These are phyloP conservation scores for Neodon shergylaensis DNA, from an alignment of 2,113 vertebrate genomes.

Conservation along the genomic window DNA sequence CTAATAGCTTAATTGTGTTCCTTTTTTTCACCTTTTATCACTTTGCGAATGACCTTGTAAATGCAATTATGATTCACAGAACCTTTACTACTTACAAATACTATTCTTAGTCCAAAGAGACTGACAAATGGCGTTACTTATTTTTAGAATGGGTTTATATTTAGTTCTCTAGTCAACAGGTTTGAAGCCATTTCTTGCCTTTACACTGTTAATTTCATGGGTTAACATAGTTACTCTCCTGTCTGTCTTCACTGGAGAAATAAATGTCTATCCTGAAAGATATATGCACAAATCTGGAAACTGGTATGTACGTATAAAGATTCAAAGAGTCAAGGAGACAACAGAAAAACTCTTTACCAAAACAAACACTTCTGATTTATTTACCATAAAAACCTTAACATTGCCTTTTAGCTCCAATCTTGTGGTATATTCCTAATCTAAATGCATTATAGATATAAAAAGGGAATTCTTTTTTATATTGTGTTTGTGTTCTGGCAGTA, in stretches of 20 bases:
- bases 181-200: not conserved
- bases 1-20: slow-evolving; percentile 23
- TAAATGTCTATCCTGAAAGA: slow-evolving; percentile 18
- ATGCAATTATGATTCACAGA: slow-evolving; percentile 42
- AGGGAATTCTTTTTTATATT: not conserved
- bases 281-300: not conserved
- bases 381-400: not conserved
- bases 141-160: slow-evolving; percentile 28
- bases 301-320: not conserved
- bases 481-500: not conserved
- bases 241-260: slow-evolving; percentile 27
- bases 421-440: not conserved
- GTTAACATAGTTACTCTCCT: slow-evolving; percentile 38
- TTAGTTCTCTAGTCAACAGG: slow-evolving; percentile 32
- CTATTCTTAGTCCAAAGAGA: not conserved
- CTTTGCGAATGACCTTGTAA: slow-evolving; percentile 55
- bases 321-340: not conserved
- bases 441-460: slow-evolving; percentile 13
- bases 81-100: slow-evolving; percentile 31
- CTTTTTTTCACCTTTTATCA: slow-evolving; percentile 40
- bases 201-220: slow-evolving; percentile 48
- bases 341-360: slow-evolving; percentile 24
- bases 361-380: slow-evolving; percentile 24
- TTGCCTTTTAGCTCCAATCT: slow-evolving; percentile 4
- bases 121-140: slow-evolving; percentile 42